A percentile compares a stretch with the other conserved stretches of the same genome.
Evolutionary conservation across 35 echinoderm and acorn worm genomes (phyloP).

Genomic region (Ophioderma brevispina): DNA sequence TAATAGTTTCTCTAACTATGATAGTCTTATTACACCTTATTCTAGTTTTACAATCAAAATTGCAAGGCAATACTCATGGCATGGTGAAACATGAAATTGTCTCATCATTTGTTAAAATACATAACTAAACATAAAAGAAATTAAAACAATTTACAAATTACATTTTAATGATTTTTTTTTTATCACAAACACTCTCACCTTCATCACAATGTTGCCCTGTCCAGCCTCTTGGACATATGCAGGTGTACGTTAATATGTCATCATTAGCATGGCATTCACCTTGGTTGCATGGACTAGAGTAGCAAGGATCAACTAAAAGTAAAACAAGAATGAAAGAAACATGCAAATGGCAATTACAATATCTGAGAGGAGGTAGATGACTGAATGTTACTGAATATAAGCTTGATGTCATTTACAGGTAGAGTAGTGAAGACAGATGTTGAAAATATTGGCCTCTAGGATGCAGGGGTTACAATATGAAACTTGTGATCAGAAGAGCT

Average conservation of each 20-base stretch:
- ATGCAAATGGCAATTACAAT: not conserved
- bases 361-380: not conserved
- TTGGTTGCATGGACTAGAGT: not conserved
- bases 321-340: not conserved
- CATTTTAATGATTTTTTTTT: too few relatives aligned
- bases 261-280: not conserved
- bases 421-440: not conserved
- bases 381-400: not conserved
- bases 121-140: too few relatives aligned
- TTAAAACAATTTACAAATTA: too few relatives aligned
- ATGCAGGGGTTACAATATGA: too few relatives aligned
- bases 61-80: too few relatives aligned
- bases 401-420: not conserved
- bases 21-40: too few relatives aligned
- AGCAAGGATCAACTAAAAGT: constrained; percentile 24
- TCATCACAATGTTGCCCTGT: not conserved
- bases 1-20: too few relatives aligned
- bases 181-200: not conserved
- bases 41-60: too few relatives aligned
- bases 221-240: not conserved
- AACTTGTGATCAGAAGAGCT: too few relatives aligned
- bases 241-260: not conserved
- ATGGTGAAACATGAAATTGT: too few relatives aligned
- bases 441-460: too few relatives aligned
- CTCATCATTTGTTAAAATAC: too few relatives aligned